Base-by-base conservation (phyloP, 2,113 vertebrate genomes). In the Calidris pugnax region DNA sequence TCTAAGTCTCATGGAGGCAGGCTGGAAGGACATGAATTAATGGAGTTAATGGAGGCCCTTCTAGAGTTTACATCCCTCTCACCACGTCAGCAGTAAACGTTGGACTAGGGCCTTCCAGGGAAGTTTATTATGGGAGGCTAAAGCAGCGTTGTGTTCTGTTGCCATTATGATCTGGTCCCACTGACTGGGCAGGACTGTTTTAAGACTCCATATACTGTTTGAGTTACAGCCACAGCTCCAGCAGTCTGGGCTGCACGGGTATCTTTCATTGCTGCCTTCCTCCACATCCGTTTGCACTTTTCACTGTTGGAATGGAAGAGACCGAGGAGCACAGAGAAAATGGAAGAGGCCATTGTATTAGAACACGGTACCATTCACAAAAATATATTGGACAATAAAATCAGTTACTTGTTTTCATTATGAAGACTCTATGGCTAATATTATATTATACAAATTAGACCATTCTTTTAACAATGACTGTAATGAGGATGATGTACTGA, bases 401-500 rank as follows among this genome's bases (percentile, higher is more conserved):
- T 4, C 12, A 15, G 55, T 74, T 82, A 78, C n/a, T 79, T 69
- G 35, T 83, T 92, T 95, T 78, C 81, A 66, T 79, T 89, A 64
- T 60, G 24, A 47, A 60, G 50, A 15, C 62, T 69, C 53, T 51
- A 28, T 24, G 32, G 41, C 28, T 89, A 86, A 78, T 86, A 64
- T 57, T 72, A 56, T 77, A 56, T 72, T 91, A 78, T 21, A 59
- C 30, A 64, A 74, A 87, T 69, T n/a, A 86, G 89, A 53, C 43
- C 24, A 75, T 89, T 89, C n/a, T 77, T 95, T 83, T 60, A 74
- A 45, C 77, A 66, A 33, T 53, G 62, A 75, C 45, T 55, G 6
- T 87, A 84, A 90, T 75, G 33, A 85, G 74, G 45, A 62, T 91
- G 71, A 91, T 60, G 39, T 66, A 83, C 56, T 37, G 77, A 79